These are phyloP conservation scores for Coenonympha arcania DNA, from an alignment of 2,888 invertebrate genomes.

Conservation along the genomic window DNA sequence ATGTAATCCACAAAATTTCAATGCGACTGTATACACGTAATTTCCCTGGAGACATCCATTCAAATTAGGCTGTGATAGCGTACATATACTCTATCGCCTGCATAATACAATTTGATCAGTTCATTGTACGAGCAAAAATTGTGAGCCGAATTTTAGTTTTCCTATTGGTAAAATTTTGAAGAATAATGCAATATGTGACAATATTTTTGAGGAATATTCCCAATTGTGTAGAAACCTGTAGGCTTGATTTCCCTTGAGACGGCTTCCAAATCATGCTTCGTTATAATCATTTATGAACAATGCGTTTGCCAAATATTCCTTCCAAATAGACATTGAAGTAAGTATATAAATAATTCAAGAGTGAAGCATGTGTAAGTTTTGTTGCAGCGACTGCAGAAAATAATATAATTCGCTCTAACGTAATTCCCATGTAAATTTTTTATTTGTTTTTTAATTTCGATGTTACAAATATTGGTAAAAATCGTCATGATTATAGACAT, in stretches of 20 bases:
- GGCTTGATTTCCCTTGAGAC: constrained; percentile 20
- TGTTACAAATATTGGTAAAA: no score
- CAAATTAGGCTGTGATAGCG: constrained; percentile 19
- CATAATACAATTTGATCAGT: constrained; percentile 1
- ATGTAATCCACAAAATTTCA: constrained; percentile 11
- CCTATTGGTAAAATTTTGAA: not conserved
- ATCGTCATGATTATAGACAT: no score
- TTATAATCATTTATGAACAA: constrained; percentile 7
- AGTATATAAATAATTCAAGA: no score
- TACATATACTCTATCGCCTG: constrained; percentile 2
- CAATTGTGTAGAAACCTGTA: not conserved
- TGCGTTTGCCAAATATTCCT: not conserved
- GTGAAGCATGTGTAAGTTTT: no score
- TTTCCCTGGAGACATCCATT: constrained; percentile 23
- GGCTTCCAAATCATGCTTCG: constrained; percentile 7
- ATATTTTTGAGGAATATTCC: constrained; percentile 12
- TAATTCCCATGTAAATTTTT: no score
- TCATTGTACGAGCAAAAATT: not conserved
- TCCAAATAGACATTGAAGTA: not conserved
- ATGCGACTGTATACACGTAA: constrained; percentile 18
- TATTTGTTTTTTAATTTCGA: no score
- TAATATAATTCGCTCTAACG: no score
- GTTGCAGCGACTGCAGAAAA: no score
- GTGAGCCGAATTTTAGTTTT: not conserved
- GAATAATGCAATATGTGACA: constrained; percentile 8